Percentiles rank a stretch among this genome's conserved stretches.
Conservation (phyloP, 2,113 vertebrate species). For the Tychaedon coryphoeus region DNA sequence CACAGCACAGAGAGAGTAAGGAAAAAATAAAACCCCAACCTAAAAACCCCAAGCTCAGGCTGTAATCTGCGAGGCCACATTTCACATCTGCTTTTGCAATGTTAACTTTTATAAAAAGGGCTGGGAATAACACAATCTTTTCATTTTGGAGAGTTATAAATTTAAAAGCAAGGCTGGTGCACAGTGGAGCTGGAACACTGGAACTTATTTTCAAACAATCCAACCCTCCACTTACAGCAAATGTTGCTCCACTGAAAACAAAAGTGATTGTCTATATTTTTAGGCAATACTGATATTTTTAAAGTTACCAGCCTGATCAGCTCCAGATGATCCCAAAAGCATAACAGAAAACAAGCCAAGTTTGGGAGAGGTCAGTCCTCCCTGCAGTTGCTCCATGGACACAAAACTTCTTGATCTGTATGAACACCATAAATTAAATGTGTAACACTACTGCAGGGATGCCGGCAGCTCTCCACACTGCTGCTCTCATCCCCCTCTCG, state of each 20-base stretch:
- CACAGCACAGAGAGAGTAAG: neutral
- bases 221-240: conserved; percentile 27
- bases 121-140: conserved; percentile 57
- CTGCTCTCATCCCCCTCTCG: neutral
- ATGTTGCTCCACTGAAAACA: neutral
- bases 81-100: conserved; percentile 63
- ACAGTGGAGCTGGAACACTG: neutral
- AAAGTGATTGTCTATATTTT: neutral
- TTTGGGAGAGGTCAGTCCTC: conserved; percentile 1
- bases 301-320: neutral
- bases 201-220: neutral
- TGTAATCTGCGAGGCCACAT: conserved; percentile 47
- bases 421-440: neutral
- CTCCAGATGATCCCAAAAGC: conserved; percentile 48
- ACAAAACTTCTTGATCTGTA: neutral
- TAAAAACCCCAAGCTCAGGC: conserved; percentile 21
- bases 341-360: neutral
- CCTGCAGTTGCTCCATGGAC: accelerated
- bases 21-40: neutral
- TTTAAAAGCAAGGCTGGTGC: conserved; percentile 19
- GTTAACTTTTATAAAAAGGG: conserved; percentile 57
- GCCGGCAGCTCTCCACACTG: neutral
- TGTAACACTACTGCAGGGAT: neutral
- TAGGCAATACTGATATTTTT: neutral
- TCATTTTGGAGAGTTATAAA: conserved; percentile 44